Conservation (phyloP, 1,140 invertebrate genomes). For the Penaeus japonicus region DNA sequence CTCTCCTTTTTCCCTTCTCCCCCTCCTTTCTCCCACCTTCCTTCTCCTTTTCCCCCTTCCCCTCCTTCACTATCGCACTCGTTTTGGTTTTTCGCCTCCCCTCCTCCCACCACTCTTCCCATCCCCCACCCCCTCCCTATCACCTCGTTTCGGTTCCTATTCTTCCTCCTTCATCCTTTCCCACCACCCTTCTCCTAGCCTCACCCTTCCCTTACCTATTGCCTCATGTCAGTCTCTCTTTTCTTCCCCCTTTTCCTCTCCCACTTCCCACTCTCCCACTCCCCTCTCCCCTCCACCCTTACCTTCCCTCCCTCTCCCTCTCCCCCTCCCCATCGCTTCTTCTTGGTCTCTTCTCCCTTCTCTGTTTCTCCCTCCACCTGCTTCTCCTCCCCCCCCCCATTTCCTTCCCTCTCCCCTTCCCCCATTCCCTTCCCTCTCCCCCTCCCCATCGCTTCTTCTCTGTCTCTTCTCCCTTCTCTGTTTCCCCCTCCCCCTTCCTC, state of each 20-base stretch:
- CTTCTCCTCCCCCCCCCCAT: too few species aligned
- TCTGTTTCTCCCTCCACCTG: too few species aligned
- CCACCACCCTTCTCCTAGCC: too few species aligned
- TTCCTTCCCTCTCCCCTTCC: too few species aligned
- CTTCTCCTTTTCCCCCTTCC: not conserved
- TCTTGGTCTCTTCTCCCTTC: not conserved
- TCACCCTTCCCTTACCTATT: not conserved
- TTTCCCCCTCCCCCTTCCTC: not conserved
- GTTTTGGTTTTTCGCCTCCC: not conserved
- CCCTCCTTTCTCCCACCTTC: not conserved
- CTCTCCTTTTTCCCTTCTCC: not conserved
- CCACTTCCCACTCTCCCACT: not conserved
- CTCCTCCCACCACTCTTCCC: not conserved
- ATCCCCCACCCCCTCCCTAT: not conserved
- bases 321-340: not conserved
- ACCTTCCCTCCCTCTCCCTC: not conserved
- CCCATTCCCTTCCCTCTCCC: too few species aligned
- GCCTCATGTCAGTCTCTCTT: too few species aligned
- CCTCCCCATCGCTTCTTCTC: not conserved
- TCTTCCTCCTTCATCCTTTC: not conserved
- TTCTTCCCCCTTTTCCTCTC: too few species aligned
- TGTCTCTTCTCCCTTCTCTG: not conserved
- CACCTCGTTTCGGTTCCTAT: not conserved
- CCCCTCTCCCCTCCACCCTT: not conserved
- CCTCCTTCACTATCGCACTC: not conserved